phyloP scores from a whole-genome alignment of 2,888 invertebrate genomes.

The Chrysolina oricalcia region DNA sequence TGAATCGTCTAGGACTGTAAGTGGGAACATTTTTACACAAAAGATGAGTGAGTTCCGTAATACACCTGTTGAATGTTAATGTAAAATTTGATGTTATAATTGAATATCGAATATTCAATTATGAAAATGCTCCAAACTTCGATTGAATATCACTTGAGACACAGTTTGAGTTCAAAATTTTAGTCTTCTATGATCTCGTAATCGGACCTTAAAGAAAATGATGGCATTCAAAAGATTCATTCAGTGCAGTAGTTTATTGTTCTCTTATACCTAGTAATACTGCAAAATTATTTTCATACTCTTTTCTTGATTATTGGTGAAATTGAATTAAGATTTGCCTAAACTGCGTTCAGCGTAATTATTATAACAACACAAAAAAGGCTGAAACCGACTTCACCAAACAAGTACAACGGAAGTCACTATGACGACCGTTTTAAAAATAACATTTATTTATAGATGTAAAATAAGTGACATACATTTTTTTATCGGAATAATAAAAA shows the following conservation, averaged over 20 bases:
- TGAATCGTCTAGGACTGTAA: background rate
- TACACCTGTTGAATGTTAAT: background rate
- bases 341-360: background rate
- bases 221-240: no score
- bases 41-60: background rate
- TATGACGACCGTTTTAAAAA: conserved; percentile 1
- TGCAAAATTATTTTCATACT: background rate
- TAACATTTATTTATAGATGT: background rate
- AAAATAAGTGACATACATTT: background rate
- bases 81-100: no score
- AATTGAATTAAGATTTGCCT: background rate
- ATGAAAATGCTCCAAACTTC: no score
- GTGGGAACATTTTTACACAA: background rate
- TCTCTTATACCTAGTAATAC: no score
- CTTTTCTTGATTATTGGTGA: background rate
- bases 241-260: no score
- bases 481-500: background rate
- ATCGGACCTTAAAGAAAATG: no score
- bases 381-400: background rate
- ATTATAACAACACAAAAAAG: background rate
- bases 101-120: no score
- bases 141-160: no score
- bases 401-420: conserved; percentile 11
- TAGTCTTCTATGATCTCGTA: no score
- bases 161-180: no score